Base-by-base conservation (phyloP, 1,140 invertebrate genomes). In the Potamilus streckersoni region DNA sequence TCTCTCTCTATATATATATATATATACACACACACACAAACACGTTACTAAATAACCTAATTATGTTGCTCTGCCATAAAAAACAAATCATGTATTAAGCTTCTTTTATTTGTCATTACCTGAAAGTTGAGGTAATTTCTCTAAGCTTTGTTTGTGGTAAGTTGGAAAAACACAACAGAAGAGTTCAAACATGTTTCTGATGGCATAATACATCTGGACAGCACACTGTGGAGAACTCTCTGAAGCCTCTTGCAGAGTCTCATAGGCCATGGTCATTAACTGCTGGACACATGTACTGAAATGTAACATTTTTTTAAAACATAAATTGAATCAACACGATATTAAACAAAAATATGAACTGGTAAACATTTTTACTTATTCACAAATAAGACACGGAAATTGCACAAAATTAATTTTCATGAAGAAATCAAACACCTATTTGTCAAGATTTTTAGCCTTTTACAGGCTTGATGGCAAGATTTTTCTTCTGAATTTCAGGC, bases 61-160 rank as follows among this genome's bases (percentile, higher is more conserved):
- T 38, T 38, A 38, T 38, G 38, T 38, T 38, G 38, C 38, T 38
- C 4, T 31, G 49, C 31, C 56, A 19, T 8, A 65, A 70, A 60
- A 31, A 71, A 20, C 20, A 16, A 17, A 19, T 56, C 56, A 27
- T 67, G 63, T 49, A 20, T 76, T 38, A 64, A 4, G 17, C 38
- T 66, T 66, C 38, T 8, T 38, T 38, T 8, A 38, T 38, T 38
- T 23, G 38, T 38, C 38, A 38, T 1, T 89, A 95, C 94, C 94
- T 82, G 94, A 92, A 91, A 96, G 94, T 84, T 96, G 95, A 17
- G 96, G 96, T 82, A 97, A 94, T 12, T 92, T 94, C 84, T 94
- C 92, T 38, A 97, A 90, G 80, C 93, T 93, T 79, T 94, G 93
- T 84, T 93, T 93, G 89, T 97, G 96, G 84, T 94, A 92, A 74